Percentiles rank a stretch among this genome's conserved stretches.
These are phyloP conservation scores for Mythimna vitellina DNA, from an alignment of 2,888 invertebrate genomes.

Conservation along the genomic window DNA sequence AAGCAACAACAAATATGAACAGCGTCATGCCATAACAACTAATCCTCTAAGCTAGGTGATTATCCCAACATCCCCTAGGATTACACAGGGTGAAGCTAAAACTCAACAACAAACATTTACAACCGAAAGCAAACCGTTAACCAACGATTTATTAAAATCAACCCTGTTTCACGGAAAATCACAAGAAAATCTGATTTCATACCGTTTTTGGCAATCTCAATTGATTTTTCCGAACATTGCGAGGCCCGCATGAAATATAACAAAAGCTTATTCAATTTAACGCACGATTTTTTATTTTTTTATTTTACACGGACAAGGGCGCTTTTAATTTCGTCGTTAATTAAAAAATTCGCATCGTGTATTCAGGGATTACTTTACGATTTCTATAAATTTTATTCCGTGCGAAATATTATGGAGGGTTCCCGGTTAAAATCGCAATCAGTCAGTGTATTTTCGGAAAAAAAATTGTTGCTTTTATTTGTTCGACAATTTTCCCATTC, in stretches of 20 bases:
- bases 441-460: conserved; percentile 19
- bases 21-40: conserved; percentile 11
- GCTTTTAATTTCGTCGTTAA: conserved; percentile 74
- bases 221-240: conserved; percentile 54
- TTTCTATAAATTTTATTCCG: conserved; percentile 71
- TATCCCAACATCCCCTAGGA: conserved; percentile 35
- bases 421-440: conserved; percentile 43
- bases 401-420: conserved; percentile 29
- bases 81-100: conserved; percentile 36
- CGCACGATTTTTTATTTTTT: conserved; percentile 61
- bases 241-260: conserved; percentile 47
- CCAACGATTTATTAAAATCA: conserved; percentile 34
- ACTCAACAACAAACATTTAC: conserved; percentile 32
- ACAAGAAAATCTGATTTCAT: conserved; percentile 42
- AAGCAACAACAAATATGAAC: conserved; percentile 38
- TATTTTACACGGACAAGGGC: conserved; percentile 62
- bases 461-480: conserved; percentile 46
- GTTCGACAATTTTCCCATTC: conserved; percentile 22
- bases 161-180: conserved; percentile 34
- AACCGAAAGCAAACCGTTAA: conserved; percentile 14
- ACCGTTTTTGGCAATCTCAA: conserved; percentile 55
- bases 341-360: conserved; percentile 76
- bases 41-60: conserved; percentile 51
- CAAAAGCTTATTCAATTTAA: conserved; percentile 67
- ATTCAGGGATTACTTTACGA: conserved; percentile 67